Evolutionary conservation across 2,113 vertebrate species (phyloP).

Genomic region (Gasterosteus aculeatus): DNA sequence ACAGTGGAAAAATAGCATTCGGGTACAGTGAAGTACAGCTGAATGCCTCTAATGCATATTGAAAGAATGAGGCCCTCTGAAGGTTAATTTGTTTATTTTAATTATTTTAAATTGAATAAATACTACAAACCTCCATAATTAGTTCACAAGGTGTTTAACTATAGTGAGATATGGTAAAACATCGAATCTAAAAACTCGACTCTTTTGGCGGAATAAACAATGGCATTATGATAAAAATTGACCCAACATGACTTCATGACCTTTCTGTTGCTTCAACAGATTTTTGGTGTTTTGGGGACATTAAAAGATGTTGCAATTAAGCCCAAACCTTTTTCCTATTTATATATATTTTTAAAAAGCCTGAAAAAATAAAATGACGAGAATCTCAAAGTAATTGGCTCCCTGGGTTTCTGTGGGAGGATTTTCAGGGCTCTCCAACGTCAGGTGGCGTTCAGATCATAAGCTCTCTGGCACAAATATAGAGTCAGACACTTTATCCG

Average conservation of each 20-base stretch:
- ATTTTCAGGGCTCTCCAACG: neutral
- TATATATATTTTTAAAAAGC: neutral
- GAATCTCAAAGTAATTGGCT: slow-evolving; percentile 7
- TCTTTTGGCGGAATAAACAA: neutral
- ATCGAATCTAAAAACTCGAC: neutral
- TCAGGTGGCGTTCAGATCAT: slow-evolving; percentile 32
- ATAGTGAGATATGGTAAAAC: neutral
- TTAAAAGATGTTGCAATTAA: neutral
- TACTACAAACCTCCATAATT: neutral
- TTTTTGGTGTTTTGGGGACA: neutral
- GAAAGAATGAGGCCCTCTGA: neutral
- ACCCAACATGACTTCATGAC: neutral
- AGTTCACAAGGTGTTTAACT: neutral
- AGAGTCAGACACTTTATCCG: slow-evolving; percentile 17
- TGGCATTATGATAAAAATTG: neutral
- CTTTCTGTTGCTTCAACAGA: neutral
- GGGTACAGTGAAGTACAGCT: neutral
- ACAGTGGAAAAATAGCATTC: neutral
- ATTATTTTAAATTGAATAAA: neutral
- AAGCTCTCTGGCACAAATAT: slow-evolving; percentile 21
- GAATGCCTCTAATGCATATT: neutral
- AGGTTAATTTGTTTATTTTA: neutral
- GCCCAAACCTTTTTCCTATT: neutral
- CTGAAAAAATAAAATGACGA: neutral
- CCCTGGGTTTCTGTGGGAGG: neutral